Evolutionary conservation across 2,888 invertebrate genomes (phyloP), one percentile per base, ranked within the genome.

Genomic region (Lycia hirtaria): DNA sequence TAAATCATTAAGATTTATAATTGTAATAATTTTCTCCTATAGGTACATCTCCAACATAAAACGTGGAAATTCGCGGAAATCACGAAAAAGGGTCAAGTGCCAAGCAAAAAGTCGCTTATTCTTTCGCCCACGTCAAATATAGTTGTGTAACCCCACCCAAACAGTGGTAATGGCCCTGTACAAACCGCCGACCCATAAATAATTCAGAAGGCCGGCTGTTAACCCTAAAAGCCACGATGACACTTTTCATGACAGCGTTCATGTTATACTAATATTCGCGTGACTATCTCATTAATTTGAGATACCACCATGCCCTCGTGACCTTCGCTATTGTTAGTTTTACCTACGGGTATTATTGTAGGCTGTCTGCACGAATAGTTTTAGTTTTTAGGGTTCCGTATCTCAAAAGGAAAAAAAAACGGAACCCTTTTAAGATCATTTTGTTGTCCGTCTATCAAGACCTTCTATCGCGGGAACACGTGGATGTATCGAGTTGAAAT

Each of bases 231-330:
- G 60, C 61, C 41, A 50, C 60, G 53, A 53, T 59, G 65, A 44
- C 60, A 64, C 63, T 55, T 55, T 62, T 45, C 47, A 52, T 40
- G 49, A 19, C 50, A 40, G 30, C 48, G 65, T 62, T 56, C 71
- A 69, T 72, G 69, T 62, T 69, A 66, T 60, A 54, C 50, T 61
- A 68, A 60, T 67, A 71, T 72, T 80, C 52, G 76, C 78, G 80
- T 79, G 80, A 71, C 78, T 65, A 57, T 62, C 72, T 73, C 67
- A 72, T 75, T 76, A 78, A 76, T 76, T 66, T 66, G 51, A 70
- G 73, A 76, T 68, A 64, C 56, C 57, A 67, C 64, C 65, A 59
- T 62, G 62, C 67, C 72, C 64, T 41, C 49, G 65, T 60, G 66
- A 62, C 69, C 69, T 67, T 58, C 59, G 32, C n/a, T 53, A 38